Evolutionary conservation across 2,888 invertebrate species (phyloP).

Genomic region (Asteroscopus sphinx): DNA sequence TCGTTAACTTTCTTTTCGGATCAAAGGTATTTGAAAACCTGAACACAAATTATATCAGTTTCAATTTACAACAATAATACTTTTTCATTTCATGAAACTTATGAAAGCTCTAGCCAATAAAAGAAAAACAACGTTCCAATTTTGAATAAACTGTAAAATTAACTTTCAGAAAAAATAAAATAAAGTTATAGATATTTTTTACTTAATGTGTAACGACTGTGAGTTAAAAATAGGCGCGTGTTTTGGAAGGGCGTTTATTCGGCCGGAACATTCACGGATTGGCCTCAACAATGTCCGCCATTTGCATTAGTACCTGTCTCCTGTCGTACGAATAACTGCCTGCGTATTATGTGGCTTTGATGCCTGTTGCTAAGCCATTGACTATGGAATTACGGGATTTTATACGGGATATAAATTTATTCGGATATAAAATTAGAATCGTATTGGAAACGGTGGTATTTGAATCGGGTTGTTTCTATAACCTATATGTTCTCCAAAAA

Average conservation of each 20-base stretch:
- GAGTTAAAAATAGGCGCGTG: slow-evolving; percentile 32
- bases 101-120: too few species aligned
- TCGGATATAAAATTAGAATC: too few species aligned
- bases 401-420: too few species aligned
- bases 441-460: too few species aligned
- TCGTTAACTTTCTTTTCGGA: neutral
- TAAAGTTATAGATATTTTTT: neutral
- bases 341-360: slow-evolving; percentile 27
- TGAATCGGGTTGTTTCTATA: too few species aligned
- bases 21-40: neutral
- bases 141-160: too few species aligned
- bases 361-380: slow-evolving; percentile 28
- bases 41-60: too few species aligned
- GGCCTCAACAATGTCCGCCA: slow-evolving; percentile 39
- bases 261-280: slow-evolving; percentile 34
- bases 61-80: too few species aligned
- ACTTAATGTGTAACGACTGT: neutral
- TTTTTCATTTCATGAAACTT: too few species aligned
- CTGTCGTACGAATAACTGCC: slow-evolving; percentile 26
- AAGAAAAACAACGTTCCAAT: too few species aligned
- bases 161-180: too few species aligned
- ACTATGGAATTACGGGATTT: neutral
- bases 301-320: slow-evolving; percentile 41
- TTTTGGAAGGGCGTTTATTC: slow-evolving; percentile 42
- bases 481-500: too few species aligned